Conservation (phyloP, 2,113 vertebrate species). For the Brachyhypopomus occidentalis region DNA sequence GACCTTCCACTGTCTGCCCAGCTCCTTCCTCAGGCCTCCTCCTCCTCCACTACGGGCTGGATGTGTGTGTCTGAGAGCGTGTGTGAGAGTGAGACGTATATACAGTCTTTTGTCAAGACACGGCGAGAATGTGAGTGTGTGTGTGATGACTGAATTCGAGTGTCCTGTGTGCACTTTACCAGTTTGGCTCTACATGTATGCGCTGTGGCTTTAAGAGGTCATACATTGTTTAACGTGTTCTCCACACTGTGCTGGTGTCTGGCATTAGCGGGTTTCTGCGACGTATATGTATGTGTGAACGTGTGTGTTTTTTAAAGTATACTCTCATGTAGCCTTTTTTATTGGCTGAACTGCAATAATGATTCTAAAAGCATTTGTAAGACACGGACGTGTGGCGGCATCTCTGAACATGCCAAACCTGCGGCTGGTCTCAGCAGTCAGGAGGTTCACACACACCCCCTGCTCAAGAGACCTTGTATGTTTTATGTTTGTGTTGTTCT, state of each 20-base stretch:
- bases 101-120: constrained; percentile 47
- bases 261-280: constrained; percentile 85
- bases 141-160: constrained; percentile 50
- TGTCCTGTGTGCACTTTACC: constrained; percentile 68
- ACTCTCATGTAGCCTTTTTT: constrained; percentile 76
- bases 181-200: constrained; percentile 65
- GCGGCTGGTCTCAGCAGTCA: constrained; percentile 72
- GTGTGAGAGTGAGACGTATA: constrained; percentile 73
- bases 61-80: constrained; percentile 57
- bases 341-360: constrained; percentile 80
- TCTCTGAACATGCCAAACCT: constrained; percentile 76
- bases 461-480: constrained; percentile 72
- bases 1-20: constrained; percentile 73
- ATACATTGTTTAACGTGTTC: constrained; percentile 74
- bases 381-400: constrained; percentile 76
- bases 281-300: constrained; percentile 66
- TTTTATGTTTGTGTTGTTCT: constrained; percentile 71
- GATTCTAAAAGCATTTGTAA: constrained; percentile 71
- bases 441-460: constrained; percentile 73
- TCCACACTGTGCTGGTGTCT: constrained; percentile 79
- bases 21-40: constrained; percentile 16
- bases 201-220: constrained; percentile 77
- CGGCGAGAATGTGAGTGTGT: constrained; percentile 32
- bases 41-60: constrained; percentile 42
- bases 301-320: constrained; percentile 72